A percentile compares a stretch with the other conserved stretches of the same genome.
Evolutionary conservation across 2,113 vertebrate species (phyloP).

Genomic region (Trichomycterus rosablanca): DNA sequence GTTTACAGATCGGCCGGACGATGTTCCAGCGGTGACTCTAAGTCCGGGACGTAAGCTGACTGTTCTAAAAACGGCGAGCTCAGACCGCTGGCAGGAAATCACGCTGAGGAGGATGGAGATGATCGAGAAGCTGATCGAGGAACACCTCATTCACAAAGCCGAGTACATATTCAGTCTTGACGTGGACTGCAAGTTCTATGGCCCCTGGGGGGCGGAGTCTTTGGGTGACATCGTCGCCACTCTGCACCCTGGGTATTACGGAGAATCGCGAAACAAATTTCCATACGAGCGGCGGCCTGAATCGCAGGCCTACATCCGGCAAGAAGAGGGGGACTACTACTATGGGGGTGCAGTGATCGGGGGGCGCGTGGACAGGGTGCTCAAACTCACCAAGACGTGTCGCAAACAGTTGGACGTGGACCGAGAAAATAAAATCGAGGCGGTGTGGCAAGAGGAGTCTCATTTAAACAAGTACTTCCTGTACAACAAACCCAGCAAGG

Average conservation of each 20-base stretch:
- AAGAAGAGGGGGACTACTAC: conserved; percentile 42
- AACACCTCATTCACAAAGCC: conserved; percentile 41
- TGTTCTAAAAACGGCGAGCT: neutral
- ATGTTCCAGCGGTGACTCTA: conserved; percentile 46
- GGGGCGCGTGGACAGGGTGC: conserved; percentile 26
- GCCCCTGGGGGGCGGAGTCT: conserved; percentile 62
- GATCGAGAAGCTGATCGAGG: conserved; percentile 52
- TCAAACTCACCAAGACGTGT: conserved; percentile 41
- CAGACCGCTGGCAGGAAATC: conserved; percentile 64
- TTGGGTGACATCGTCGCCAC: conserved; percentile 58
- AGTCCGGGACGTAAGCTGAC: neutral
- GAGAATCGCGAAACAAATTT: conserved; percentile 7
- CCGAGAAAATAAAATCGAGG: conserved; percentile 63
- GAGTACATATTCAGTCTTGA: conserved; percentile 66
- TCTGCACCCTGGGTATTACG: conserved; percentile 62
- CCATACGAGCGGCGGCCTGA: conserved; percentile 59
- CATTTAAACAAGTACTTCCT: conserved; percentile 69
- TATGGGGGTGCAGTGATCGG: conserved; percentile 41
- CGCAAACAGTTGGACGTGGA: conserved; percentile 60
- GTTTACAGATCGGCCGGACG: conserved; percentile 61
- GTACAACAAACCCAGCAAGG: conserved; percentile 62
- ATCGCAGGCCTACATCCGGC: conserved; percentile 53
- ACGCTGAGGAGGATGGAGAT: conserved; percentile 61
- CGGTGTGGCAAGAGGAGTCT: conserved; percentile 69
- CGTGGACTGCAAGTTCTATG: conserved; percentile 58